A percentile compares a stretch with the other conserved stretches of the same genome.
Conservation (phyloP, 2,888 invertebrate genomes). For the Cheilosia vernalis region DNA sequence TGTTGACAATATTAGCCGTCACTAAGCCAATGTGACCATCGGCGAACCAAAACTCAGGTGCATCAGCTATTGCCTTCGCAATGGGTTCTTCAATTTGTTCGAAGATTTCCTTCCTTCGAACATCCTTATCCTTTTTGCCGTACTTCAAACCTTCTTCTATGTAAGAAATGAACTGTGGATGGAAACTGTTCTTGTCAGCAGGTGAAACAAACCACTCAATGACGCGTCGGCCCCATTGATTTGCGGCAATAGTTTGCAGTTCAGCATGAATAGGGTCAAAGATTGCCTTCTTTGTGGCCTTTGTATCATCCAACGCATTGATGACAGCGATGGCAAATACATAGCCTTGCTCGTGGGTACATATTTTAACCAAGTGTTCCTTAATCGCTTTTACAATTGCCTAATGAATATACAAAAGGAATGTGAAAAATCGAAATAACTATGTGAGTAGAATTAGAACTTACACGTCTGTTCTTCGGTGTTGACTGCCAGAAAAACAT, state of each 20-base stretch:
- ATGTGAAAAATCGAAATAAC: not conserved
- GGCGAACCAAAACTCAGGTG: conserved; percentile 88
- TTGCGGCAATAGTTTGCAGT: conserved; percentile 88
- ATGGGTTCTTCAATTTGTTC: conserved; percentile 87
- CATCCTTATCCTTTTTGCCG: conserved; percentile 89
- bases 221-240: conserved; percentile 93
- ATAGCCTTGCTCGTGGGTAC: conserved; percentile 94
- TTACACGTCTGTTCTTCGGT: conserved; percentile 90
- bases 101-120: conserved; percentile 88
- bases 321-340: conserved; percentile 91
- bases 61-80: conserved; percentile 85
- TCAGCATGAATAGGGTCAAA: conserved; percentile 88
- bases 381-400: conserved; percentile 94
- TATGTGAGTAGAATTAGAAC: conserved; percentile 42
- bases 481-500: conserved; percentile 94
- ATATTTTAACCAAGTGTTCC: conserved; percentile 90
- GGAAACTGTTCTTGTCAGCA: conserved; percentile 91
- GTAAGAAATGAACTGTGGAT: conserved; percentile 90
- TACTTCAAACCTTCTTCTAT: conserved; percentile 90
- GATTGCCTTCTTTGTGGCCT: conserved; percentile 92
- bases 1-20: conserved; percentile 88
- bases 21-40: conserved; percentile 88
- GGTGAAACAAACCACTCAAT: conserved; percentile 94
- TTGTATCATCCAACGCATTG: conserved; percentile 96
- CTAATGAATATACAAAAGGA: conserved; percentile 82